These are phyloP conservation scores for Onychostoma macrolepis DNA, from an alignment of 2,113 vertebrate genomes.

Conservation along the genomic window DNA sequence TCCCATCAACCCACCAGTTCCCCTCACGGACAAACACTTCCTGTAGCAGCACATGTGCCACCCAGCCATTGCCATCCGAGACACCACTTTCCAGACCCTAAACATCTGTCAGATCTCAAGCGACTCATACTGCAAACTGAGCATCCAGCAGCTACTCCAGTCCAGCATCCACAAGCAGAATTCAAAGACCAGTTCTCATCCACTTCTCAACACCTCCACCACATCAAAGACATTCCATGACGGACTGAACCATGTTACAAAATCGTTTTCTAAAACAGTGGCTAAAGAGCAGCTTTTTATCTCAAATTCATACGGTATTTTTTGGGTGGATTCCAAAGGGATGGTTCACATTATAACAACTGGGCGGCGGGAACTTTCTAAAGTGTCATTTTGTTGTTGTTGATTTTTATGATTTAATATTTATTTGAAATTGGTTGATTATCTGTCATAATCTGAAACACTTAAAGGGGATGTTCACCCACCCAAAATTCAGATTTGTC, in stretches of 20 bases:
- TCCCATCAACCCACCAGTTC: constrained; percentile 46
- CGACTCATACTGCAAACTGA: background rate
- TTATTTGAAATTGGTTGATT: background rate
- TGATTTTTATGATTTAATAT: constrained; percentile 58
- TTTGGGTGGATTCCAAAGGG: constrained; percentile 61
- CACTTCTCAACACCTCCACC: constrained; percentile 31
- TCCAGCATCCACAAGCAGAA: background rate
- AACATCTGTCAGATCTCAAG: constrained; percentile 22
- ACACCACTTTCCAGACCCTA: background rate
- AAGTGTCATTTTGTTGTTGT: constrained; percentile 52
- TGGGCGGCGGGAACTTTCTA: constrained; percentile 60
- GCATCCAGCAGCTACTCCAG: background rate
- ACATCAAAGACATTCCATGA: constrained; percentile 20
- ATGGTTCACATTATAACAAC: constrained; percentile 72
- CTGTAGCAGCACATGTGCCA: constrained; percentile 12
- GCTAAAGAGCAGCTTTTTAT: constrained; percentile 59
- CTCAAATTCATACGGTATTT: constrained; percentile 69
- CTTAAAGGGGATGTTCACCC: background rate
- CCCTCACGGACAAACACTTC: constrained; percentile 44
- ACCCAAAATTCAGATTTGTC: background rate
- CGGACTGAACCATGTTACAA: constrained; percentile 31
- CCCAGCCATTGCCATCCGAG: background rate
- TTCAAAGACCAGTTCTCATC: background rate
- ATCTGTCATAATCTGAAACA: background rate
- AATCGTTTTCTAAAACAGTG: constrained; percentile 43